A percentile compares a stretch with the other conserved stretches of the same genome.
These are phyloP conservation scores for Sebastolobus alascanus DNA, from an alignment of 2,797 vertebrate genomes.

Conservation along the genomic window DNA sequence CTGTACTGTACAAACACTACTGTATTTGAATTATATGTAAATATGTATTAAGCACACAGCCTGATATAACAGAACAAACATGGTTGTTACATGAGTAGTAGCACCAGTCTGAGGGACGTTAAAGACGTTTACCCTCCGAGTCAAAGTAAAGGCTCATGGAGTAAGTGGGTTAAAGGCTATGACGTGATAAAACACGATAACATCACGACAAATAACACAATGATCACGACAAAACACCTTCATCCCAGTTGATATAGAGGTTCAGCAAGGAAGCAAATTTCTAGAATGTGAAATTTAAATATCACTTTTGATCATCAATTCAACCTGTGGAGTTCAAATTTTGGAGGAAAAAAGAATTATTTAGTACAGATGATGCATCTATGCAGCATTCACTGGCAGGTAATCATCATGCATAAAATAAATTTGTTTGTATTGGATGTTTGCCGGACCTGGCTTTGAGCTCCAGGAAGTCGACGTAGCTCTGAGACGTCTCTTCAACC, in stretches of 20 bases:
- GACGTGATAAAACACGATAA: neutral
- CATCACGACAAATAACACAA: neutral
- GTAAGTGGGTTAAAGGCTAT: neutral
- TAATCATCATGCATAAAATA: neutral
- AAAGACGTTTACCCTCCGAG: neutral
- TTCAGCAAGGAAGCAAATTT: neutral
- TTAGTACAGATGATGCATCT: neutral
- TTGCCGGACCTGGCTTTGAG: conserved; percentile 11
- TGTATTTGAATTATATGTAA: neutral
- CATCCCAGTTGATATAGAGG: neutral
- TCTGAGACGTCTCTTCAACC: conserved; percentile 42
- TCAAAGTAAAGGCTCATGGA: neutral
- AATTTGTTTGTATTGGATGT: neutral
- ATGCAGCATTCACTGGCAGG: neutral
- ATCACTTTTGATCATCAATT: neutral
- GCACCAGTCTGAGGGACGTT: neutral
- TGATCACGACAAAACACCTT: neutral
- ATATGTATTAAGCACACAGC: neutral
- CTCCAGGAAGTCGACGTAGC: neutral
- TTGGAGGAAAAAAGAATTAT: neutral
- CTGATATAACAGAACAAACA: conserved; percentile 5
- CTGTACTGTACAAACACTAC: neutral
- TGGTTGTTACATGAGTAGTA: neutral
- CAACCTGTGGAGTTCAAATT: neutral
- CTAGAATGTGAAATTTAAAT: neutral